These are phyloP conservation scores for Andrena marginata DNA, from an alignment of 2,888 invertebrate species.

Conservation along the genomic window DNA sequence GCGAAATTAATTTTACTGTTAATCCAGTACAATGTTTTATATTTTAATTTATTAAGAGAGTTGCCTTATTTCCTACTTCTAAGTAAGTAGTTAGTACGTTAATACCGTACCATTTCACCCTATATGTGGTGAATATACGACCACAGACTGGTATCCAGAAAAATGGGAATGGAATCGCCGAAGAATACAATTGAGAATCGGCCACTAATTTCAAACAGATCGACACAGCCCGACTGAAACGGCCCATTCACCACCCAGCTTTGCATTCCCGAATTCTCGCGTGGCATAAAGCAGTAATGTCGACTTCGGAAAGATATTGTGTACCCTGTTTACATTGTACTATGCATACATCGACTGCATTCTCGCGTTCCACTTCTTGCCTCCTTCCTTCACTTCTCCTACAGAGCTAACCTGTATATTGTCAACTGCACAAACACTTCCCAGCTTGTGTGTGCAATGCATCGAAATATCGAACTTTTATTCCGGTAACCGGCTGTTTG, in stretches of 20 bases:
- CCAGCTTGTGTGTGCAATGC: background rate
- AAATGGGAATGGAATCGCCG: conserved; percentile 11
- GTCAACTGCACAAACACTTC: conserved; percentile 23
- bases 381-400: conserved; percentile 46
- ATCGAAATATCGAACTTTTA: conserved; percentile 47
- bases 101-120: too few relatives aligned
- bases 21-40: too few relatives aligned
- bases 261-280: conserved; percentile 67
- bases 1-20: too few relatives aligned
- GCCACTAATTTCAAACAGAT: conserved; percentile 63
- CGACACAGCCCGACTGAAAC: conserved; percentile 56
- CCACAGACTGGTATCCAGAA: background rate
- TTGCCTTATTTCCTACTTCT: too few relatives aligned
- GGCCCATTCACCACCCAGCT: conserved; percentile 40
- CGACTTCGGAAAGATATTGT: conserved; percentile 65
- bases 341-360: conserved; percentile 53
- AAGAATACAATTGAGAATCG: conserved; percentile 47
- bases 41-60: too few relatives aligned
- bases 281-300: conserved; percentile 70
- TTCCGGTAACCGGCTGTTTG: conserved; percentile 39
- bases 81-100: too few relatives aligned
- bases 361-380: conserved; percentile 66
- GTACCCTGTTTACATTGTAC: conserved; percentile 52
- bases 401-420: conserved; percentile 1
- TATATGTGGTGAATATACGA: too few relatives aligned